Evolutionary conservation across 2,888 invertebrate species (phyloP), one percentile per base, ranked within the genome.

Genomic region (Furcula furcula): DNA sequence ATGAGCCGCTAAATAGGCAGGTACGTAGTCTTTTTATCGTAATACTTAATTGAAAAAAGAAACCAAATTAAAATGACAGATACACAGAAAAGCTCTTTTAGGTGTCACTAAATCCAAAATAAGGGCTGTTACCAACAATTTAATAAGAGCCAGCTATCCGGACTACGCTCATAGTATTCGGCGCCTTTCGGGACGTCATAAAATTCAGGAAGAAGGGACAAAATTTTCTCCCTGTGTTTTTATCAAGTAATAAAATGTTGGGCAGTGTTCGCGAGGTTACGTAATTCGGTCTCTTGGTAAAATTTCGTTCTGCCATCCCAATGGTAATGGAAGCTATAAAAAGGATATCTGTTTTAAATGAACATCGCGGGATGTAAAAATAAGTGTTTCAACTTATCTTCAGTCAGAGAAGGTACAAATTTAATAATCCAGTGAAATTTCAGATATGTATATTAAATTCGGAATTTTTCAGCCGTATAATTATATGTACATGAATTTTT

Each of bases 161-260:
- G 12, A 32, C 40, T 34, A 52, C 50, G 52, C 43, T 53, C 52
- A 56, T 56, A 70, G 65, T 67, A 57, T 44, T 39, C 40, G 31
- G 39, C 42, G 49, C 20, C n/a, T 42, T 46, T 40, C 49, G 44
- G 46, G 42, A 43, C 40, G 45, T 52, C 49, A 58, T 70, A 66
- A 67, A 71, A 61, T 52, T 51, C 52, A 42, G 50, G 50, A 61
- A 63, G 59, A 57, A 64, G 64, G 65, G 67, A 65, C 65, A 47
- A 48, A 49, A 58, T 65, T 54, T 53, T 59, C 58, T 55, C 55
- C 39, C 54, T 52, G 56, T 66, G 68, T 71, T 76, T 74, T 76
- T 75, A 76, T 70, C 70, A 72, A 74, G 72, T 68, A 75, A 67
- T 76, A 75, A 76, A 76, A 73, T 64, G 69, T 65, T 62, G 60